Evolutionary conservation across 2,888 invertebrate species (phyloP).

Genomic region (Electrophaes corylata): DNA sequence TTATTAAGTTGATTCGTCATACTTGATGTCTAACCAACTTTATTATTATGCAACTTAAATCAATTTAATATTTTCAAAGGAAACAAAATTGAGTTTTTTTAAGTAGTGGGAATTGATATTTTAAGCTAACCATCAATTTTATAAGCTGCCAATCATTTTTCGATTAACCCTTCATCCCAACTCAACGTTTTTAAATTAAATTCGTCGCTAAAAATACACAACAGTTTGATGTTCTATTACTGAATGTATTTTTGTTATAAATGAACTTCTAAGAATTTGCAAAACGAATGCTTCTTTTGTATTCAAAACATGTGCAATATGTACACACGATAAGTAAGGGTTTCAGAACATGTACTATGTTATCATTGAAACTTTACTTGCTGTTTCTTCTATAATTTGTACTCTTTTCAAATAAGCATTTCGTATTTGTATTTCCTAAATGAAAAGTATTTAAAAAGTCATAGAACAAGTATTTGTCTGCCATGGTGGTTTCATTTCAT

Average conservation of each 20-base stretch:
- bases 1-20: not conserved
- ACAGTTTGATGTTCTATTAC: not conserved
- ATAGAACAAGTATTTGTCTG: too few species aligned
- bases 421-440: too few species aligned
- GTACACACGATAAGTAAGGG: too few species aligned
- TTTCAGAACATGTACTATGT: too few species aligned
- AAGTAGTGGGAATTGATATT: not conserved
- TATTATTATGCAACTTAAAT: not conserved
- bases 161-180: slow-evolving; percentile 15
- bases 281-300: not conserved
- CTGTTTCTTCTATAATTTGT: too few species aligned
- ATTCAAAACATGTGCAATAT: too few species aligned
- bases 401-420: too few species aligned
- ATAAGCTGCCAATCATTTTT: slow-evolving; percentile 25
- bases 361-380: too few species aligned
- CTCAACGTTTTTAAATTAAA: slow-evolving; percentile 40
- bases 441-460: too few species aligned
- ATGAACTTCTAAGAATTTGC: not conserved
- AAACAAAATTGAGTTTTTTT: not conserved
- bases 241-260: too few species aligned
- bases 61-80: not conserved
- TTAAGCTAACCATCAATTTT: slow-evolving; percentile 3
- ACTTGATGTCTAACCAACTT: not conserved
- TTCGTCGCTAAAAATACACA: slow-evolving; percentile 49
- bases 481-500: too few species aligned